Evolutionary conservation across 2,888 invertebrate species (phyloP).

Genomic region (Dascillus cervinus): DNA sequence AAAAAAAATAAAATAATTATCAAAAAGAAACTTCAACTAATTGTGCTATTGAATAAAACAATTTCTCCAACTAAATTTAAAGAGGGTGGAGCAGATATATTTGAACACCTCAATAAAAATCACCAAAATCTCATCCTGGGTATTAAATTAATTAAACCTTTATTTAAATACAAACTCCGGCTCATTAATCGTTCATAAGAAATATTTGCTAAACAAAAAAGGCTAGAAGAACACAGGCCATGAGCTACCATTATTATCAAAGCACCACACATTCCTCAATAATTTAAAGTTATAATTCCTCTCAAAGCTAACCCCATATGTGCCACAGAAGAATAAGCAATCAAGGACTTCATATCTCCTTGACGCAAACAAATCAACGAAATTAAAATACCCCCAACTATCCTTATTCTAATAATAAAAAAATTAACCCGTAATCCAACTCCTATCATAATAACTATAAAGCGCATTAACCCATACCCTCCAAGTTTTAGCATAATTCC

Average conservation of each 20-base stretch:
- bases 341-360: constrained; percentile 61
- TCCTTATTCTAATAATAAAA: constrained; percentile 48
- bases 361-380: constrained; percentile 61
- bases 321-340: constrained; percentile 67
- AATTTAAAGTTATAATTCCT: constrained; percentile 49
- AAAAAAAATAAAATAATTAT: constrained; percentile 50
- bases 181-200: constrained; percentile 53
- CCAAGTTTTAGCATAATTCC: constrained; percentile 66
- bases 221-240: constrained; percentile 57
- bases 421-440: constrained; percentile 46
- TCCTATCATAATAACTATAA: constrained; percentile 44
- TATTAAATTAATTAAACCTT: constrained; percentile 47
- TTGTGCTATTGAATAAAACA: constrained; percentile 53
- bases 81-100: constrained; percentile 61
- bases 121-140: constrained; percentile 54
- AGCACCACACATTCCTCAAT: constrained; percentile 47
- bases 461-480: constrained; percentile 58
- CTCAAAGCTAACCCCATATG: constrained; percentile 60
- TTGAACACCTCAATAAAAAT: constrained; percentile 56
- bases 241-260: constrained; percentile 56
- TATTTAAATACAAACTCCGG: constrained; percentile 57
- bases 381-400: constrained; percentile 52
- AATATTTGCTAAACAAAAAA: constrained; percentile 60
- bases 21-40: constrained; percentile 45
- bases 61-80: constrained; percentile 61